Conservation (phyloP, 2,113 vertebrate genomes). For the Oncorhynchus kisutch region DNA sequence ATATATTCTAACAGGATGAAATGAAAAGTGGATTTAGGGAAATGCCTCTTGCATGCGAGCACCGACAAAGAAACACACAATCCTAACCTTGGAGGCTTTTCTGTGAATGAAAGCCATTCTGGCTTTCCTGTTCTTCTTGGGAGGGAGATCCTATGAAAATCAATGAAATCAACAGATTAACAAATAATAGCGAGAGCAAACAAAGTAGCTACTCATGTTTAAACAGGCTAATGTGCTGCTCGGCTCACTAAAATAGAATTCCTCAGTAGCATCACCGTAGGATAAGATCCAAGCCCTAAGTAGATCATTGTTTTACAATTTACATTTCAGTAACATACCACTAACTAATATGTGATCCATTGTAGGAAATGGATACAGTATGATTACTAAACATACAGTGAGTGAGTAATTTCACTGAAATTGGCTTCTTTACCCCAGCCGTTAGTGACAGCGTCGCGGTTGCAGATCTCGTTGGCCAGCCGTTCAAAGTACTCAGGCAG, state of each 20-base stretch:
- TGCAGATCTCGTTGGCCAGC: constrained; percentile 86
- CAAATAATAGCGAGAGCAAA: too few relatives aligned
- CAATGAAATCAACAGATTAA: background rate
- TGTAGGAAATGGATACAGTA: too few relatives aligned
- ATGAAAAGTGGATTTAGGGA: constrained; percentile 27
- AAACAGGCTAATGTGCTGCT: too few relatives aligned
- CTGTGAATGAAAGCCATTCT: constrained; percentile 69
- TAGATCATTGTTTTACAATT: too few relatives aligned
- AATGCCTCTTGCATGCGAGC: constrained; percentile 30
- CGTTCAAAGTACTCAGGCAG: constrained; percentile 90
- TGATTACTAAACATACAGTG: background rate
- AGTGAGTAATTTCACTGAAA: background rate
- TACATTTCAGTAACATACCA: too few relatives aligned
- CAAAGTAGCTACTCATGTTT: too few relatives aligned
- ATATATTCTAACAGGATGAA: background rate
- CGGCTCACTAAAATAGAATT: too few relatives aligned
- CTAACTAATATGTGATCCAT: too few relatives aligned
- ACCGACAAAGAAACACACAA: constrained; percentile 36
- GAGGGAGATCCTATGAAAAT: constrained; percentile 59
- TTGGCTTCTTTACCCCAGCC: constrained; percentile 45
- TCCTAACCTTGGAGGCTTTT: constrained; percentile 74
- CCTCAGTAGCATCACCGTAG: too few relatives aligned
- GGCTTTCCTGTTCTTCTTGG: constrained; percentile 62
- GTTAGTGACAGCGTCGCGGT: constrained; percentile 71
- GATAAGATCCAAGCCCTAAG: too few relatives aligned